A percentile compares a stretch with the other conserved stretches of the same genome.
Conservation (phyloP, 2,113 vertebrate genomes). For the Leptocoma aspasia region DNA sequence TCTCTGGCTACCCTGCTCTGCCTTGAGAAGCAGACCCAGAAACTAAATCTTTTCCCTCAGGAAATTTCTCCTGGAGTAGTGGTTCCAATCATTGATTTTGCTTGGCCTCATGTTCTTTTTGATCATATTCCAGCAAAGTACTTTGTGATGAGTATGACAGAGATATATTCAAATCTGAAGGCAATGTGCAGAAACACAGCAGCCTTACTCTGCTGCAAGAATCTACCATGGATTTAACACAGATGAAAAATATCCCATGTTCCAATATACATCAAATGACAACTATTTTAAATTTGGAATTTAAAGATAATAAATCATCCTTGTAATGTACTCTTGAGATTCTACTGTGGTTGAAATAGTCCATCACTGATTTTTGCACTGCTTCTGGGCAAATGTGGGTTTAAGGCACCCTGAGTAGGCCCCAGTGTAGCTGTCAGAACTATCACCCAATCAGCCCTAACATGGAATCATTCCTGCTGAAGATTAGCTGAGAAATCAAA, state of each 20-base stretch:
- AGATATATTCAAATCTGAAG: not conserved
- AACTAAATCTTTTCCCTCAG: not conserved
- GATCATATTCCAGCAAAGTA: not conserved
- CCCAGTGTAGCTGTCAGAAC: not conserved
- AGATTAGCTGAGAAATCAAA: slow-evolving; percentile 5
- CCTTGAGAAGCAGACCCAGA: not conserved
- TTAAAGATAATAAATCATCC: not conserved
- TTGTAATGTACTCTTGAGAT: not conserved
- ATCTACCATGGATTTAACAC: not conserved
- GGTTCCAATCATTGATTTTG: not conserved
- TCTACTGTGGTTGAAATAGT: not conserved
- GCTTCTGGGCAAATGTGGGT: not conserved
- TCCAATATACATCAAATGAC: not conserved
- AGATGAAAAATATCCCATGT: not conserved
- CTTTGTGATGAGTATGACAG: not conserved
- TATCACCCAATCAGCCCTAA: not conserved
- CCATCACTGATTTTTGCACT: not conserved
- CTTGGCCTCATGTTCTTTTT: not conserved
- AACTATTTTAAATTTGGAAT: not conserved
- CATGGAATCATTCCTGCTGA: not conserved
- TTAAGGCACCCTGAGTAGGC: not conserved
- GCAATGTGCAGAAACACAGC: not conserved
- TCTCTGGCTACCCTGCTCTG: not conserved
- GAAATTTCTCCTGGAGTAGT: not conserved
- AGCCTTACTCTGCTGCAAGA: not conserved